Evolutionary conservation across 2,888 invertebrate species (phyloP).

Genomic region (Allygus modestus): DNA sequence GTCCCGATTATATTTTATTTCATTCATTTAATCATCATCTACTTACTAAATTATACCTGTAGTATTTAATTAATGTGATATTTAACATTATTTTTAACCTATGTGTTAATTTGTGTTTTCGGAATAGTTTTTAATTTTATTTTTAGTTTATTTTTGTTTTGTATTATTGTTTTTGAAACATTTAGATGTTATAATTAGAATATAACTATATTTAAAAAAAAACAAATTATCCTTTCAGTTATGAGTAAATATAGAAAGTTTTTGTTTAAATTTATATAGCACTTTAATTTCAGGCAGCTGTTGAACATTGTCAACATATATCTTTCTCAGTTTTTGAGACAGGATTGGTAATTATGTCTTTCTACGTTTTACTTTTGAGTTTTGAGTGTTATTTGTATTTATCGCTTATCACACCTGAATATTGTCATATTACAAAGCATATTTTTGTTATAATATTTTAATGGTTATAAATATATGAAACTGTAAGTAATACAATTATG

Average conservation of each 20-base stretch:
- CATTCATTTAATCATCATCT: not conserved
- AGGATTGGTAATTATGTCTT: slow-evolving; percentile 14
- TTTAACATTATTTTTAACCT: not conserved
- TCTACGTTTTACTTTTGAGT: not conserved
- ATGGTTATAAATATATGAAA: not conserved
- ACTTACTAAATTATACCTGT: not conserved
- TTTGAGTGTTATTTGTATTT: slow-evolving; percentile 8
- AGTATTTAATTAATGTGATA: slow-evolving; percentile 27
- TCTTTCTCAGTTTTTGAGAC: not conserved
- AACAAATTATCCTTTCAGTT: not conserved
- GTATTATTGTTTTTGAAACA: not conserved
- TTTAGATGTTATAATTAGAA: not conserved
- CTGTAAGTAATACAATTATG: not conserved
- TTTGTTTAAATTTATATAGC: not conserved
- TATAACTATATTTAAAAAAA: not conserved
- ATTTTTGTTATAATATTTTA: not conserved
- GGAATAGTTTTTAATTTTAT: not conserved
- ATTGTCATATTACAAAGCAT: not conserved
- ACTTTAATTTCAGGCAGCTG: not conserved
- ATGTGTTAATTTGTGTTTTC: not conserved
- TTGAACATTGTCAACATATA: slow-evolving; percentile 12
- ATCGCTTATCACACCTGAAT: not conserved
- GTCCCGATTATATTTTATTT: not conserved
- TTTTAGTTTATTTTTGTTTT: not conserved
- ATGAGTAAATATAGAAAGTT: not conserved